Conservation (phyloP, 1,140 invertebrate species). For the Mya arenaria region DNA sequence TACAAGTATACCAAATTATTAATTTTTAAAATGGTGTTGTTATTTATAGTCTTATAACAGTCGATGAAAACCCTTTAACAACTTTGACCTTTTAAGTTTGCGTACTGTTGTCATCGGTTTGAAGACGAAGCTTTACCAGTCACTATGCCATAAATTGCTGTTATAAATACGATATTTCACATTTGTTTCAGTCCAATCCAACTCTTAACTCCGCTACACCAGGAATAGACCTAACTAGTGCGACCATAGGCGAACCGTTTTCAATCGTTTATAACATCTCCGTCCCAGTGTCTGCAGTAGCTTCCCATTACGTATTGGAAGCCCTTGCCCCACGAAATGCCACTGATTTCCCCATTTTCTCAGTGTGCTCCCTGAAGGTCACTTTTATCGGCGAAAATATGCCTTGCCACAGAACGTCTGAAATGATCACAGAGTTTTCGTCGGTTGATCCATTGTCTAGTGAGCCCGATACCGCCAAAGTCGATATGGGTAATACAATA, state of each 20-base stretch:
- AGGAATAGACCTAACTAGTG: neutral
- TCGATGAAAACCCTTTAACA: too few species aligned
- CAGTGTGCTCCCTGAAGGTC: constrained; percentile 31
- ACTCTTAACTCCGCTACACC: neutral
- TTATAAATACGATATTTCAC: too few species aligned
- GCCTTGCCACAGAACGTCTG: neutral
- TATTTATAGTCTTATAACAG: too few species aligned
- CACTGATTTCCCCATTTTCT: constrained; percentile 2
- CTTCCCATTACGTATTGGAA: constrained; percentile 29
- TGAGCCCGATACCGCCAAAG: constrained; percentile 11
- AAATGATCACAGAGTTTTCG: constrained; percentile 5
- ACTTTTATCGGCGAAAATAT: constrained; percentile 17
- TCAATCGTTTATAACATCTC: neutral
- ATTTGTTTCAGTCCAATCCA: constrained; percentile 22
- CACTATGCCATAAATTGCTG: too few species aligned
- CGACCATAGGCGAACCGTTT: constrained; percentile 4
- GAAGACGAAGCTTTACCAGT: too few species aligned
- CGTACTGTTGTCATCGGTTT: too few species aligned
- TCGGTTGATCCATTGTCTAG: neutral
- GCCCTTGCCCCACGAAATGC: constrained; percentile 1
- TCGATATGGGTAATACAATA: constrained; percentile 47
- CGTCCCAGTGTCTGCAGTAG: neutral
- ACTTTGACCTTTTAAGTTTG: too few species aligned
- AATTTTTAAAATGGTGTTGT: too few species aligned
- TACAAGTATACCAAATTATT: too few species aligned